phyloP scores from a whole-genome alignment of 2,797 vertebrate genomes.

The Aselliscus stoliczkanus region DNA sequence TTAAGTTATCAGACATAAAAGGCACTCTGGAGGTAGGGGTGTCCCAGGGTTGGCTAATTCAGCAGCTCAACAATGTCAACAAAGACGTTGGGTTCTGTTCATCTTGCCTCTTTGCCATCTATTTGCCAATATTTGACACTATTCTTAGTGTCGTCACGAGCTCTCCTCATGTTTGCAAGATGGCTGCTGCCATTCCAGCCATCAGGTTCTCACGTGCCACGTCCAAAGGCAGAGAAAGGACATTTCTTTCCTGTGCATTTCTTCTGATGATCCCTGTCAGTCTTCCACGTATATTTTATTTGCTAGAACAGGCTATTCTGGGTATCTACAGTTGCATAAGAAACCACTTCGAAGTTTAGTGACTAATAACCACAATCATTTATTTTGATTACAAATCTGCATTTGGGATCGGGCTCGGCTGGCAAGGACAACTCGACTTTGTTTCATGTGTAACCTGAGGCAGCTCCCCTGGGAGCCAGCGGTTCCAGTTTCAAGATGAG shows the following conservation, averaged over 20 bases:
- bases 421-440: neutral
- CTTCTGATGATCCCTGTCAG: neutral
- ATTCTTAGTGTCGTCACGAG: neutral
- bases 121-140: too few species aligned
- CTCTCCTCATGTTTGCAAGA: neutral
- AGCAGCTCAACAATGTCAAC: neutral
- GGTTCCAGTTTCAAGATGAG: neutral
- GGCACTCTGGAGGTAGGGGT: too few species aligned
- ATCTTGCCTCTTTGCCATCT: neutral
- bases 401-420: neutral
- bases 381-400: neutral
- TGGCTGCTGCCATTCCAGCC: neutral
- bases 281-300: neutral
- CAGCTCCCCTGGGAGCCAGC: neutral
- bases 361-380: neutral
- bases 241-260: neutral
- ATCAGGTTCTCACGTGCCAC: neutral
- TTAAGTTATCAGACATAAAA: neutral
- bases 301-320: neutral
- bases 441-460: neutral
- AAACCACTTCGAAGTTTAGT: neutral
- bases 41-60: neutral
- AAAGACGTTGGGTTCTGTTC: neutral
- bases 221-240: neutral
- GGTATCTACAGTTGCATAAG: neutral